A percentile compares a stretch with the other conserved stretches of the same genome.
phyloP scores from a whole-genome alignment of 2,888 invertebrate species.

The Heliconius ethilla region DNA sequence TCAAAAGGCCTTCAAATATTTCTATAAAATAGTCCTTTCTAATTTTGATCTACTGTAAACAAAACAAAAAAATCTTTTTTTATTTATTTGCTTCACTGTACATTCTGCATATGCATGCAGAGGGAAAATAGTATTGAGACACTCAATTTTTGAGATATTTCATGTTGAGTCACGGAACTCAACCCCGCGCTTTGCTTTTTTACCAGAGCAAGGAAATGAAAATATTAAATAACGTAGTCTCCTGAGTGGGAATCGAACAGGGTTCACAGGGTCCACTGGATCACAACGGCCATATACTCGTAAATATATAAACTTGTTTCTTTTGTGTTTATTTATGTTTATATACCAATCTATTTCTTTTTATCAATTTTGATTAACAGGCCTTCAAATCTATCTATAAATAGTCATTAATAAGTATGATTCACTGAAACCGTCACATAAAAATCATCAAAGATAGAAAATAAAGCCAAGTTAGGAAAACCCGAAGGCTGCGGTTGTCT shows the following conservation, averaged over 20 bases:
- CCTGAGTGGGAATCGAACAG: too few species aligned
- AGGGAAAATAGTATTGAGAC: too few species aligned
- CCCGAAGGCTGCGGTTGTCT: constrained; percentile 36
- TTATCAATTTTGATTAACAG: neutral
- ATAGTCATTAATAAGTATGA: neutral
- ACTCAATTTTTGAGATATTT: too few species aligned
- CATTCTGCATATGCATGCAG: too few species aligned
- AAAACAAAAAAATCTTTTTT: too few species aligned
- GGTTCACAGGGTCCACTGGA: neutral
- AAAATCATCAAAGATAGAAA: neutral
- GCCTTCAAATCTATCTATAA: neutral
- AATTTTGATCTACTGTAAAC: too few species aligned
- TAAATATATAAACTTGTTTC: neutral
- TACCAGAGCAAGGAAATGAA: neutral
- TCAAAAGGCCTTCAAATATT: too few species aligned
- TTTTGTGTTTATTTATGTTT: neutral
- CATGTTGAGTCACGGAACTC: too few species aligned
- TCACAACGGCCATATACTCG: too few species aligned
- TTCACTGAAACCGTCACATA: neutral
- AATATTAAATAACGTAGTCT: neutral
- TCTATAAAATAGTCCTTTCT: too few species aligned
- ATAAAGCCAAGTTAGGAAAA: constrained; percentile 22
- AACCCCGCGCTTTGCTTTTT: neutral
- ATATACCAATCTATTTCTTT: neutral
- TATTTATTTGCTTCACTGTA: too few species aligned